A percentile compares a stretch with the other conserved stretches of the same genome.
Conservation (phyloP, 2,113 vertebrate genomes). For the Cavia aperea region DNA sequence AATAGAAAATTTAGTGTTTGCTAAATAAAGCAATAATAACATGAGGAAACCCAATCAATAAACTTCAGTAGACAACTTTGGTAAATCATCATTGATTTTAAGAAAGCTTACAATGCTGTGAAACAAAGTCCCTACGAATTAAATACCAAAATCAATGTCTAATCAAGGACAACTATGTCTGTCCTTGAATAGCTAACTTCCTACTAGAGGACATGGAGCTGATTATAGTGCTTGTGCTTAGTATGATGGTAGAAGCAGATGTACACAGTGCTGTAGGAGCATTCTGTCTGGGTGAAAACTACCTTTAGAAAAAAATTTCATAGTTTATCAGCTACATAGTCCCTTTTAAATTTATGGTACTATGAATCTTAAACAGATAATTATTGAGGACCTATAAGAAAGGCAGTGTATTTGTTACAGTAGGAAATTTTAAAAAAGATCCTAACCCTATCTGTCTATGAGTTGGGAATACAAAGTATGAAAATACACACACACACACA, state of each 20-base stretch:
- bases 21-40: conserved; percentile 11
- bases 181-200: background rate
- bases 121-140: background rate
- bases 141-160: background rate
- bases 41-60: background rate
- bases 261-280: background rate
- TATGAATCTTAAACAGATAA: conserved; percentile 5
- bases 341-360: conserved; percentile 12
- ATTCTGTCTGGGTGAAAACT: background rate
- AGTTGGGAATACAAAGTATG: conserved; percentile 10
- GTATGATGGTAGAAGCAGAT: background rate
- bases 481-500: background rate
- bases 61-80: background rate
- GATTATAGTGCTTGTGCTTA: background rate
- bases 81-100: background rate
- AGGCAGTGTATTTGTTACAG: background rate
- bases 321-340: background rate
- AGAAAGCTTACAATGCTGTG: background rate
- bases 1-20: conserved; percentile 29
- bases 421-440: background rate
- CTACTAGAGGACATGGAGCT: background rate
- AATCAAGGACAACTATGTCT: background rate
- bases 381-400: background rate
- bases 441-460: background rate
- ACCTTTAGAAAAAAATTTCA: background rate